Base-by-base conservation (phyloP, 1,140 invertebrate species). In the Trachelipus rathkii region DNA sequence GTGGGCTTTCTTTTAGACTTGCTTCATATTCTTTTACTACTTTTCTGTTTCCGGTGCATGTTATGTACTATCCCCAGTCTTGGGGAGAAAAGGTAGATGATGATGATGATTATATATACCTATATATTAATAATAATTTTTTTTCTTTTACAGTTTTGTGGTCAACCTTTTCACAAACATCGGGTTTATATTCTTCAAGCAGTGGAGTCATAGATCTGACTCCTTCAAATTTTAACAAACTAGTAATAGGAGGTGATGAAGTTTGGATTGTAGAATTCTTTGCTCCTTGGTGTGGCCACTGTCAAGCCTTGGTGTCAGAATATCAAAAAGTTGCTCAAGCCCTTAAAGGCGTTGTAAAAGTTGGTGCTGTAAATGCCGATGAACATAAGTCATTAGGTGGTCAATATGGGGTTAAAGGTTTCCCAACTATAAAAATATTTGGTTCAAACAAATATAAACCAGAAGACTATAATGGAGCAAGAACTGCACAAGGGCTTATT, bases 351-450 rank as follows among this genome's bases (percentile, higher is more conserved):
- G 87, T 98, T 21, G 91, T 94, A 0, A 98, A 98, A 89, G 92
- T 98, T 69, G 96, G 95, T 66, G 94, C 93, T 10, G 91, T 98
- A 0, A 92, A 99, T 89, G 93, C 92, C 19, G 95, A 98, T 85
- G 89, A 93, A 33, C 91, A 99, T 83, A 91, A 92, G 82, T 90
- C 91, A 19, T 84, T 98, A 15, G 92, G 90, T 24, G 87, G 89
- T 24, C 90, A 91, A 83, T 98, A 91, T 87, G 90, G 90, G 72
- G 90, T 99, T 67, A 86, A 88, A 82, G 96, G 97, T 74, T 99
- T 98, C 84, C 97, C 97, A 21, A 98, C 96, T 0, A 92, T 99
- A 76, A 99, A 99, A 86, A 91, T 99, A 13, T 98, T 99, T 85
- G 92, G 91, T 3, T 85, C 87, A 0, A 91, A 95, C 84, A 98